phyloP scores from a whole-genome alignment of 2,888 invertebrate genomes.

The Cheilosia pagana region DNA sequence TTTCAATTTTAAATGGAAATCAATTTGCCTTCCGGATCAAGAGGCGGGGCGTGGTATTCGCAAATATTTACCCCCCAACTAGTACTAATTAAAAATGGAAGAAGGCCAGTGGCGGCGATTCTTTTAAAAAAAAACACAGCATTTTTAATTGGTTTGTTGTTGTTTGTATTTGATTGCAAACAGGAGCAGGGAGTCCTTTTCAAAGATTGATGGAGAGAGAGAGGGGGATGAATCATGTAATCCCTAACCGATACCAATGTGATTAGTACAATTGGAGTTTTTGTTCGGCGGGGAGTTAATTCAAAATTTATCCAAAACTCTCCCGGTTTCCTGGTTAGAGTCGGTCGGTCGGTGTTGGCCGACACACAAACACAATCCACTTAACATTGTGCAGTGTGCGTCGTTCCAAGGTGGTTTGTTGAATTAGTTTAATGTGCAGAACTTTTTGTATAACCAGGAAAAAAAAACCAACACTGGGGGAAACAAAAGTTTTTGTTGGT shows the following conservation, averaged over 20 bases:
- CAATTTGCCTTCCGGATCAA: neutral
- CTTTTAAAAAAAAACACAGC: neutral
- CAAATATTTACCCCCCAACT: constrained; percentile 1
- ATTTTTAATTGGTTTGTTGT: constrained; percentile 6
- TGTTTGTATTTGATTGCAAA: constrained; percentile 2
- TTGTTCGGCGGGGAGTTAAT: neutral
- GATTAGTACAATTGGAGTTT: constrained; percentile 9
- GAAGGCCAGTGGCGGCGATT: constrained; percentile 8
- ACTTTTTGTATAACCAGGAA: neutral
- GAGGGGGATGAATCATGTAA: neutral
- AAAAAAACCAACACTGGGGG: neutral
- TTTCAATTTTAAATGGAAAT: constrained; percentile 5
- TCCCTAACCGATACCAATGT: neutral
- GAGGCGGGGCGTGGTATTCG: neutral
- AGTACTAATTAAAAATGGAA: constrained; percentile 10
- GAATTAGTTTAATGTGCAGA: constrained; percentile 11
- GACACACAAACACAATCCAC: constrained; percentile 1
- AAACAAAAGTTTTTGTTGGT: constrained; percentile 11
- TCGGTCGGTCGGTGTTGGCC: neutral
- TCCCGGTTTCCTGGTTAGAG: neutral
- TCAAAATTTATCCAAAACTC: constrained; percentile 1
- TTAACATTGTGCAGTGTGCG: constrained; percentile 3
- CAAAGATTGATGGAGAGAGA: too few relatives aligned
- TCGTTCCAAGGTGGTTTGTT: neutral
- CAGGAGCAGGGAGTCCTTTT: too few relatives aligned